Base-by-base conservation (phyloP, 2,797 vertebrate genomes). In the Antrozous pallidus region DNA sequence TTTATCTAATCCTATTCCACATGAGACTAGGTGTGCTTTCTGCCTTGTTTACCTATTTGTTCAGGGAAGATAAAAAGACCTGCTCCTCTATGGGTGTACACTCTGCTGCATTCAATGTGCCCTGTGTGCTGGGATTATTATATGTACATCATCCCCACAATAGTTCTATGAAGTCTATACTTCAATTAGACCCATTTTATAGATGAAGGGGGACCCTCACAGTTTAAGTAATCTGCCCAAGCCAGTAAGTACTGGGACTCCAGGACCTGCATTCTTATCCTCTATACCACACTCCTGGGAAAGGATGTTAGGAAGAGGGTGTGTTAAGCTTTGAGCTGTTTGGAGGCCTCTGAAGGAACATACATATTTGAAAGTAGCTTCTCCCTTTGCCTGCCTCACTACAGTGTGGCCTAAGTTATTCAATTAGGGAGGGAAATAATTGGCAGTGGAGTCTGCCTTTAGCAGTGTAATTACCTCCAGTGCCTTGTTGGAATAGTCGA, bases 371-470 rank as follows among this genome's bases (percentile, higher is more conserved):
- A 91, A 86, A 95, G 82, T 71, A n/a, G 31, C 42, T 28, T 88
- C 86, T 79, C 73, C 83, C 49, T 79, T 70, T 70, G 80, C 47
- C 84, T 36, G 79, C 78, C 85, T 91, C 73, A 92, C 61, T 88
- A 82, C 74, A 88, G 56, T 17, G 73, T 45, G 70, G 92, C 83
- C 94, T 79, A 96, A 97, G 95, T 97, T 96, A 97, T 97, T 98
- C 97, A 98, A 97, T 98, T 98, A 98, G 96, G 91, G 94, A 93
- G 95, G 96, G 96, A 96, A 95, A 93, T 97, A 97, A 98, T 97
- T 97, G 97, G 96, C 90, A 96, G 94, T 84, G 95, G 97, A 96
- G 97, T 97, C 97, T 75, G 96, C 97, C 96, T 97, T 92, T 87
- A 97, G 97, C 92, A 93, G 96, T 96, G 95, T 97, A 98, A 98